Evolutionary conservation across 1,140 invertebrate species (phyloP), one percentile per base, ranked within the genome.

Genomic region (Atta cephalotes): DNA sequence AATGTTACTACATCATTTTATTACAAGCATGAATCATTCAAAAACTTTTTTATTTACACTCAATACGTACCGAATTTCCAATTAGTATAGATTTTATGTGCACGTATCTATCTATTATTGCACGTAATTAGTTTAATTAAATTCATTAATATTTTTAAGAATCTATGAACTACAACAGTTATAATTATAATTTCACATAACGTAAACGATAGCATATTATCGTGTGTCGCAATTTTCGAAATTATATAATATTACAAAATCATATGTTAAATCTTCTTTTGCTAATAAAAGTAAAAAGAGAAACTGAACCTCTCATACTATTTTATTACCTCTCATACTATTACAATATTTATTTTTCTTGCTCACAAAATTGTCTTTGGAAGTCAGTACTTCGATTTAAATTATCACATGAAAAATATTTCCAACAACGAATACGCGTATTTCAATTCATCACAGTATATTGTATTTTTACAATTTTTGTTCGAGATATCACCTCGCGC

Each of bases 1-100:
- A 82, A 74, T 74, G 25, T 25, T 25, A 25, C 25, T 25, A 25
- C 25, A 82, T 87, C 60, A 21, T 10, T 56, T 87, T 74, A 72
- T 35, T 25, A 31, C 7, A 18, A 7, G n/a, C 28, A 53, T 9
- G 51, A 72, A 65, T 82, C 21, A 39, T 56, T 45, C 28, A 18
- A 72, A 63, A 66, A 66, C 18, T 45, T 21, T 21, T 10, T 70
- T 21, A 56, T 82, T 63, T 45, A 39, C 49, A 63, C 14, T 49
- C 66, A 2, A 45, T 35, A 25, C 2, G 25, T 87, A 82, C 71
- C 31, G 53, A 82, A 58, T 82, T 82, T 39, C 25, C 49, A 82
- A 87, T 87, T 82, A 72, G 14, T 0, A 49, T 7, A 51, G 45
- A 25, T 81, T 86, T 63, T 63, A 39, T 14, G 4, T 14, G 56